Conservation (phyloP, 2,113 vertebrate genomes). For the Collichthys lucidus region DNA sequence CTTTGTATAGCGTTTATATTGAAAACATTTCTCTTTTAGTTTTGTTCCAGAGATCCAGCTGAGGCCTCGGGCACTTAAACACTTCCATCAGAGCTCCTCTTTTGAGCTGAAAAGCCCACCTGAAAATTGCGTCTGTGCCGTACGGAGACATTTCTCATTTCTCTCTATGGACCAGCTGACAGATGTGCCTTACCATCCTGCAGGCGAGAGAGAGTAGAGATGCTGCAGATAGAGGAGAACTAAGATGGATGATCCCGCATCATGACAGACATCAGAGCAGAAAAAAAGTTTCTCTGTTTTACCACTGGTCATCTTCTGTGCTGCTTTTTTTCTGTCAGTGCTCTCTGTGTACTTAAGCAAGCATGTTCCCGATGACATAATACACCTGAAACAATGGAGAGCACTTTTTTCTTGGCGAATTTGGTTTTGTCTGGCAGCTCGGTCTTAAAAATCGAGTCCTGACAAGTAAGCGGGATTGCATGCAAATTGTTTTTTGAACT, state of each 20-base stretch:
- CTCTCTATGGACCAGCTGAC: constrained; percentile 40
- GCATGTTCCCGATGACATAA: neutral
- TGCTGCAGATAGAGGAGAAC: constrained; percentile 41
- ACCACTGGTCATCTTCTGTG: constrained; percentile 2
- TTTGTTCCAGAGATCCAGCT: constrained; percentile 19
- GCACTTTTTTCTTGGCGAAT: constrained; percentile 25
- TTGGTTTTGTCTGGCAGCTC: constrained; percentile 14
- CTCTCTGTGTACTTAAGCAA: neutral
- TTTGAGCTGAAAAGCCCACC: constrained; percentile 28
- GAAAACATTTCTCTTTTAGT: neutral
- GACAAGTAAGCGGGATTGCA: constrained; percentile 15
- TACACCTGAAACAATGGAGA: constrained; percentile 1
- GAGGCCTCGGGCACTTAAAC: constrained; percentile 12
- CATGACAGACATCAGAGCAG: neutral
- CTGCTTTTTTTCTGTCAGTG: neutral
- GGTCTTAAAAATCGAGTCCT: constrained; percentile 7
- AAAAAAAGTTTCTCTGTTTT: constrained; percentile 27
- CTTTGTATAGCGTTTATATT: neutral
- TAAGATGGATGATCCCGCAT: constrained; percentile 19
- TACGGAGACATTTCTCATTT: constrained; percentile 45
- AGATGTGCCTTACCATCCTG: constrained; percentile 48
- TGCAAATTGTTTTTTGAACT: constrained; percentile 46
- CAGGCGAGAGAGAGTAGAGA: constrained; percentile 40
- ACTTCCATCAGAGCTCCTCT: constrained; percentile 19
- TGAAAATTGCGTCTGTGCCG: constrained; percentile 45